phyloP scores from a whole-genome alignment of 2,888 invertebrate species.

The Biston betularia region DNA sequence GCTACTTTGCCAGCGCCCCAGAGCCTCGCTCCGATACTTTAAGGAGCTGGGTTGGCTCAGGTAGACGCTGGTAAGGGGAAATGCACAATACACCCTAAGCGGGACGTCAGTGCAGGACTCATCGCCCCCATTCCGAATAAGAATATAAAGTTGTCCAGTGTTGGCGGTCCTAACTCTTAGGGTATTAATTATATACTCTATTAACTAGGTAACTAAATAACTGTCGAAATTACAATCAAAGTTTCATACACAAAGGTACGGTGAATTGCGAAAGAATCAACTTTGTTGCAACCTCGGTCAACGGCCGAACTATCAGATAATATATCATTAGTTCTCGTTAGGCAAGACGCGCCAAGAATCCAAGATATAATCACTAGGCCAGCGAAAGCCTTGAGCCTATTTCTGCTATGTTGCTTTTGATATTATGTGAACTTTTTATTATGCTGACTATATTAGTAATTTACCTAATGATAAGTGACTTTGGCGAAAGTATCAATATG shows the following conservation, averaged over 20 bases:
- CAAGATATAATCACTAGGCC: conserved; percentile 3
- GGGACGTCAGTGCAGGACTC: no score
- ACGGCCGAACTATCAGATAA: conserved; percentile 3
- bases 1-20: no score
- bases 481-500: background rate
- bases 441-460: background rate
- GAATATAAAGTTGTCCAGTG: no score
- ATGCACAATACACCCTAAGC: no score
- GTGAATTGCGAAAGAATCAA: conserved; percentile 2
- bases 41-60: no score
- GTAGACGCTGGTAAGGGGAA: no score
- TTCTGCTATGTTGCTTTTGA: background rate
- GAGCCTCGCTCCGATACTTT: no score
- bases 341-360: conserved; percentile 3
- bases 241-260: background rate
- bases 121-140: no score
- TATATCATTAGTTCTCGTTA: conserved; percentile 5
- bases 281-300: conserved; percentile 15
- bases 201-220: background rate
- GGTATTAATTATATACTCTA: no score
- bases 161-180: no score
- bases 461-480: background rate
- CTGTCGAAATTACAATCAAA: background rate
- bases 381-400: conserved; percentile 9
- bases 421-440: background rate